A percentile compares a stretch with the other conserved stretches of the same genome.
These are phyloP conservation scores for Emydura subglobosa DNA, from an alignment of 2,113 vertebrate genomes.

Conservation along the genomic window DNA sequence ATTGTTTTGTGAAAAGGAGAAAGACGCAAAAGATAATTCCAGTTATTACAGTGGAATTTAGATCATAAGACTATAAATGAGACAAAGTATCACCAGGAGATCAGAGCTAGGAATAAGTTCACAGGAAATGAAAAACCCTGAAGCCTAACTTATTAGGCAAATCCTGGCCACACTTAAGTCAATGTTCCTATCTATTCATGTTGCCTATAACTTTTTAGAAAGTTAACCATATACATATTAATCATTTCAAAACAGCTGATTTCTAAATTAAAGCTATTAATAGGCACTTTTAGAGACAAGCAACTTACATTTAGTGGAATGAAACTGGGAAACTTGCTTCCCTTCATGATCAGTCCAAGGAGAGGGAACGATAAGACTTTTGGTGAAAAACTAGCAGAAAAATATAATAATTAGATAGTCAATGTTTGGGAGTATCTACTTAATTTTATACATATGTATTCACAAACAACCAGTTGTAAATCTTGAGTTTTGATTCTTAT, in stretches of 20 bases:
- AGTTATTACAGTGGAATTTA: background rate
- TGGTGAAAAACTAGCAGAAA: slow-evolving; percentile 92
- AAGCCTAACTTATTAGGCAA: background rate
- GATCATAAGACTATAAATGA: background rate
- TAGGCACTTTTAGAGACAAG: background rate
- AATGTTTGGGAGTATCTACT: too few relatives aligned
- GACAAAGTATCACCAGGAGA: background rate
- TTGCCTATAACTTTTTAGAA: background rate
- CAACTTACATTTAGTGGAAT: slow-evolving; percentile 85
- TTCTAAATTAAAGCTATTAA: background rate
- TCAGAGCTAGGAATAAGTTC: background rate
- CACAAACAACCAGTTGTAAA: background rate
- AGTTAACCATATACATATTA: background rate
- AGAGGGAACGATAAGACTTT: slow-evolving; percentile 93
- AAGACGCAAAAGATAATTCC: background rate
- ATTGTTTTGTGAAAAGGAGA: background rate
- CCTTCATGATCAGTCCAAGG: slow-evolving; percentile 89
- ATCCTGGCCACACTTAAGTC: background rate
- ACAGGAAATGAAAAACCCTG: background rate
- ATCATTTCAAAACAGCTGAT: background rate
- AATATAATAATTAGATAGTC: background rate
- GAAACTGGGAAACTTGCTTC: slow-evolving; percentile 81
- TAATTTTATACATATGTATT: background rate
- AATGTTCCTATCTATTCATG: background rate
- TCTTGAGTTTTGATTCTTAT: background rate